Evolutionary conservation across 1,140 invertebrate genomes (phyloP).

Genomic region (Hormaphis cornu): DNA sequence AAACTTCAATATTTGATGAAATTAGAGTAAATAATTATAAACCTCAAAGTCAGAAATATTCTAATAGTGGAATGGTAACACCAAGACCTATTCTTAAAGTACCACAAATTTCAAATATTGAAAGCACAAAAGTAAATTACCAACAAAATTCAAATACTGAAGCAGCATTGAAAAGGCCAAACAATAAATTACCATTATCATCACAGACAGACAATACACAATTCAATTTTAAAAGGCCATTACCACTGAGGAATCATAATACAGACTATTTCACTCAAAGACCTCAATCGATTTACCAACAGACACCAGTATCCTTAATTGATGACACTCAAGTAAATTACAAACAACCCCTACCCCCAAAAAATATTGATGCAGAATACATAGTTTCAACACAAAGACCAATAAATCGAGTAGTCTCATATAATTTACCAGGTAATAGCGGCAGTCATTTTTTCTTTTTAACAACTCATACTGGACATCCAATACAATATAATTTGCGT

Average conservation of each 20-base stretch:
- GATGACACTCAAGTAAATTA: conserved; percentile 48
- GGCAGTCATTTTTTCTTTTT: conserved; percentile 66
- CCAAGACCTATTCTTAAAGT: conserved; percentile 4
- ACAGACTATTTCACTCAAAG: conserved; percentile 17
- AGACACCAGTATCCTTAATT: conserved; percentile 30
- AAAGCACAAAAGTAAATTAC: neutral
- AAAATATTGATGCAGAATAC: conserved; percentile 48
- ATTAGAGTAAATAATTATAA: neutral
- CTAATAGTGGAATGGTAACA: neutral
- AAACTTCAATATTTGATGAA: neutral
- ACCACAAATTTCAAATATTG: neutral
- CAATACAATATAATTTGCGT: conserved; percentile 38
- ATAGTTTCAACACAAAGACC: conserved; percentile 8
- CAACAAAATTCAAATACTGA: conserved; percentile 5
- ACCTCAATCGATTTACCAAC: neutral
- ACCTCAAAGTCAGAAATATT: neutral
- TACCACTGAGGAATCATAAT: conserved; percentile 8
- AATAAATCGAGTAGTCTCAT: conserved; percentile 52
- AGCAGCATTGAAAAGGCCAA: neutral
- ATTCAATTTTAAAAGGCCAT: conserved; percentile 19
- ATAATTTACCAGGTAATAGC: conserved; percentile 55
- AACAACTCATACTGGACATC: conserved; percentile 49
- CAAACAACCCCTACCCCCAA: conserved; percentile 43
- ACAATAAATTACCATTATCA: conserved; percentile 36
- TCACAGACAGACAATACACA: conserved; percentile 39